Evolutionary conservation across 2,113 vertebrate genomes (phyloP), one percentile per base, ranked within the genome.

Genomic region (Nesogale talazaci): DNA sequence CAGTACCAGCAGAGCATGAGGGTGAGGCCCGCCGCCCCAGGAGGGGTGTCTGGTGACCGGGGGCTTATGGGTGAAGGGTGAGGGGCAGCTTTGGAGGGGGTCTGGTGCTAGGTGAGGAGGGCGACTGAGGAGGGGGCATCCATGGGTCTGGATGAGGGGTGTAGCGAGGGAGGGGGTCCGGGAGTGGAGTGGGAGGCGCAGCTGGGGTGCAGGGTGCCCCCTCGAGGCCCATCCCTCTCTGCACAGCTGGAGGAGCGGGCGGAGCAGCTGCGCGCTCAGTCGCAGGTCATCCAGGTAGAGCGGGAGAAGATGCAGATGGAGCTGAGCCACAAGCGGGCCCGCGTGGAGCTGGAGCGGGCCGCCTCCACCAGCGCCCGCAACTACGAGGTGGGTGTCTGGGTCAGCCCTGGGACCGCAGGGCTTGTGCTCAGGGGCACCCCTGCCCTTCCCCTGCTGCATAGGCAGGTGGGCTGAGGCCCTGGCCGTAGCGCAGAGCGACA

Each of bases 231-330:
- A 2, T 25, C 25, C 23, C 23, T 91, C 61, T 83, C 56, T 86
- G 15, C 17, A 59, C 94, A 99, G 99, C 70, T 99, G 97, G 98
- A 99, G 91, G 99, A 99, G 1, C 98, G 99, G 52, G 99, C 98
- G 1, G 98, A 98, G 75, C 98, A 98, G 93, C 98, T 99, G 96
- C 98, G 98, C 14, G 98, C 99, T 0, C 98, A 98, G 93, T 98
- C 98, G 3, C 98, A 98, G 85, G 98, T 99, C 88, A 96, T 99
- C 83, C 99, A 99, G 96, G 94, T 99, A 97, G 99, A 99, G 92
- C 97, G 99, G 86, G 99, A 99, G 97, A 99, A 99, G 98, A 98
- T 99, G 96, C 99, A 99, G 97, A 99, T 99, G 99, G 99, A 99
- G 91, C 96, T 99, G 82, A 99, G 99, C 94, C 99, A 99, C 97